Evolutionary conservation across 1,140 invertebrate species (phyloP).

Genomic region (Zophobas morio): DNA sequence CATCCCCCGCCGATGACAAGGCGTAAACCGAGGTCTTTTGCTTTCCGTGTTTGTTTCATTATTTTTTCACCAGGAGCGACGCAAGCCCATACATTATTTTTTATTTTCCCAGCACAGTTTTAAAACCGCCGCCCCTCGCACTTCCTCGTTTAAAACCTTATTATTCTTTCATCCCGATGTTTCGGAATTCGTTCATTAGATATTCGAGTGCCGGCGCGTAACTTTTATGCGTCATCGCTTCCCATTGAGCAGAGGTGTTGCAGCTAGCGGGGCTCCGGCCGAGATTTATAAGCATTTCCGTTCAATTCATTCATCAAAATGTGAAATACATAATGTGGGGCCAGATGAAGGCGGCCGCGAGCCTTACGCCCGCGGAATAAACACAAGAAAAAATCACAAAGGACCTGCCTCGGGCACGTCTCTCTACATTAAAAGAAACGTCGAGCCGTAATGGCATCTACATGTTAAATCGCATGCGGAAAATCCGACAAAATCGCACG

Average conservation of each 20-base stretch:
- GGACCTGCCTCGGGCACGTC: slow-evolving; percentile 29
- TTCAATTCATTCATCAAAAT: slow-evolving; percentile 42
- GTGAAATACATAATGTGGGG: slow-evolving; percentile 39
- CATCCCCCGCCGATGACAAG: too few relatives aligned
- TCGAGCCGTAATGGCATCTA: slow-evolving; percentile 30
- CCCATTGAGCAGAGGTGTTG: slow-evolving; percentile 32
- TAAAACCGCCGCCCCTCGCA: neutral
- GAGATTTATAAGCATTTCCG: slow-evolving; percentile 36
- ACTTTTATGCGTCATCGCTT: slow-evolving; percentile 39
- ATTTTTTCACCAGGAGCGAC: too few relatives aligned
- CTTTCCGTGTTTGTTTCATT: too few relatives aligned
- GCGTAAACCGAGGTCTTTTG: too few relatives aligned
- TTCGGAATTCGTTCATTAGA: slow-evolving; percentile 15
- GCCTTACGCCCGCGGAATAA: slow-evolving; percentile 28
- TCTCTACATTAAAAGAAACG: slow-evolving; percentile 33
- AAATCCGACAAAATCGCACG: slow-evolving; percentile 23
- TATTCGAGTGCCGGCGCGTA: slow-evolving; percentile 26
- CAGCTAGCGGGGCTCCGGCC: neutral
- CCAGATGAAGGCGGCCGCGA: slow-evolving; percentile 27
- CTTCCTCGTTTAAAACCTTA: neutral
- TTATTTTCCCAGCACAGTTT: neutral
- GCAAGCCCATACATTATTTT: too few relatives aligned
- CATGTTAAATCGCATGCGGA: slow-evolving; percentile 40
- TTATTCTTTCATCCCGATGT: slow-evolving; percentile 15
- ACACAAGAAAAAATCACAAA: slow-evolving; percentile 42